These are phyloP conservation scores for Euwallacea fornicatus DNA, from an alignment of 1,140 invertebrate species.

Conservation along the genomic window DNA sequence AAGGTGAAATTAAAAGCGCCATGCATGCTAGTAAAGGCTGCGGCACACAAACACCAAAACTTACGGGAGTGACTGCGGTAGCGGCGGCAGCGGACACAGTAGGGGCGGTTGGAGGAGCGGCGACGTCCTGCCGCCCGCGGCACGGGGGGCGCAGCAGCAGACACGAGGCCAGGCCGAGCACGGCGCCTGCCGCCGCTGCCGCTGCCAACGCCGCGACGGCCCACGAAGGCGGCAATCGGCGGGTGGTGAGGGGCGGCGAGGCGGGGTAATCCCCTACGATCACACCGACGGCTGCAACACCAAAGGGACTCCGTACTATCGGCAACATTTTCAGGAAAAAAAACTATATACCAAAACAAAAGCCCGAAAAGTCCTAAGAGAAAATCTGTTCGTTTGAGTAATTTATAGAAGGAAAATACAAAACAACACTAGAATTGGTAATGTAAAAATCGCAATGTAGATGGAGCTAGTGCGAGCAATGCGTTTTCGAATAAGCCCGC, in stretches of 20 bases:
- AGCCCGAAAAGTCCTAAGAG: too few species aligned
- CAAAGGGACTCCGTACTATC: background rate
- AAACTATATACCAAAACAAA: background rate
- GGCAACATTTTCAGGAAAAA: too few species aligned
- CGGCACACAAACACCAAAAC: constrained; percentile 23
- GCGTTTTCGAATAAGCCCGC: too few species aligned
- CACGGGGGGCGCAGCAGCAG: constrained; percentile 27
- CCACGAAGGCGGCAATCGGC: constrained; percentile 21
- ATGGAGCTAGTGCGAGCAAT: too few species aligned
- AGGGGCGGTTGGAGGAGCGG: constrained; percentile 3
- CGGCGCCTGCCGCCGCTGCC: constrained; percentile 28
- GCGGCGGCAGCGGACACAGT: constrained; percentile 17
- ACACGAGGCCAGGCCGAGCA: constrained; percentile 33
- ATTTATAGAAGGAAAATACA: too few species aligned
- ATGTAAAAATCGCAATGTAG: too few species aligned
- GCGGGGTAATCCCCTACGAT: background rate
- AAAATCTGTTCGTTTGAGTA: too few species aligned
- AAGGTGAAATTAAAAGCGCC: too few species aligned
- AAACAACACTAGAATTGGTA: too few species aligned
- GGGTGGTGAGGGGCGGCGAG: constrained; percentile 8
- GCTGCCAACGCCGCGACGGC: constrained; percentile 30
- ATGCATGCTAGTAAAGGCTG: background rate
- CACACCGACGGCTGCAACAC: constrained; percentile 22
- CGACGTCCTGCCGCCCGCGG: constrained; percentile 16
- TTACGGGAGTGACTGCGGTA: constrained; percentile 30